Evolutionary conservation across 2,113 vertebrate species (phyloP).

Genomic region (Spizaetus ornatus): DNA sequence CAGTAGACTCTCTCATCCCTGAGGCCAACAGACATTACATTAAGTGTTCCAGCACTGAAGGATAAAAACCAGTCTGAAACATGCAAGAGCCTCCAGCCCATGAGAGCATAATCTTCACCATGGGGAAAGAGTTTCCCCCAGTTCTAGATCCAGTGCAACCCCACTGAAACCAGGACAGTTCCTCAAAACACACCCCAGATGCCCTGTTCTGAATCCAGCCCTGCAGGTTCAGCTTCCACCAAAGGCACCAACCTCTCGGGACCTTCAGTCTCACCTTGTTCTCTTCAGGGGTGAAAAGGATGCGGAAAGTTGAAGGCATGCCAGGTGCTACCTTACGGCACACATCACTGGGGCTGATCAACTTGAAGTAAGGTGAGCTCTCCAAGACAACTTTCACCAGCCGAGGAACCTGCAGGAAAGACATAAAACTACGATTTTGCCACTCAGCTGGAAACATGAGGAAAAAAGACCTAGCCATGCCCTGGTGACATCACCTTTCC

Average conservation of each 20-base stretch:
- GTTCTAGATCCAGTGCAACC: not conserved
- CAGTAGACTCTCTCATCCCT: not conserved
- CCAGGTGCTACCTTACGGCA: conserved; percentile 77
- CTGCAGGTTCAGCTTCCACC: not conserved
- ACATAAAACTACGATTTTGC: not conserved
- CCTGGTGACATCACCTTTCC: not conserved
- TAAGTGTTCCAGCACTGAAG: not conserved
- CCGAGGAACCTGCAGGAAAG: conserved; percentile 68
- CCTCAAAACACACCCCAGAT: not conserved
- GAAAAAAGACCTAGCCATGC: not conserved
- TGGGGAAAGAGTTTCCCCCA: not conserved
- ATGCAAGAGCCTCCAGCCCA: not conserved
- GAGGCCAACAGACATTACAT: not conserved
- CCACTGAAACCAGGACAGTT: not conserved
- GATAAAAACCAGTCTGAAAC: not conserved
- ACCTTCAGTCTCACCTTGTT: conserved; percentile 76
- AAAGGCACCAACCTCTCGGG: not conserved
- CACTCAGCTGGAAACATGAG: not conserved
- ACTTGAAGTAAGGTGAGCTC: conserved; percentile 79
- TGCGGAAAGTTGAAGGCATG: conserved; percentile 62
- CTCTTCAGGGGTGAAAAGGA: conserved; percentile 82
- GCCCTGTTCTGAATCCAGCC: not conserved
- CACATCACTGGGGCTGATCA: conserved; percentile 62
- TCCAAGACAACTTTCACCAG: conserved; percentile 77
- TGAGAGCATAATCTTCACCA: not conserved